Base-by-base conservation (phyloP, 2,113 vertebrate genomes). In the Pavo muticus region DNA sequence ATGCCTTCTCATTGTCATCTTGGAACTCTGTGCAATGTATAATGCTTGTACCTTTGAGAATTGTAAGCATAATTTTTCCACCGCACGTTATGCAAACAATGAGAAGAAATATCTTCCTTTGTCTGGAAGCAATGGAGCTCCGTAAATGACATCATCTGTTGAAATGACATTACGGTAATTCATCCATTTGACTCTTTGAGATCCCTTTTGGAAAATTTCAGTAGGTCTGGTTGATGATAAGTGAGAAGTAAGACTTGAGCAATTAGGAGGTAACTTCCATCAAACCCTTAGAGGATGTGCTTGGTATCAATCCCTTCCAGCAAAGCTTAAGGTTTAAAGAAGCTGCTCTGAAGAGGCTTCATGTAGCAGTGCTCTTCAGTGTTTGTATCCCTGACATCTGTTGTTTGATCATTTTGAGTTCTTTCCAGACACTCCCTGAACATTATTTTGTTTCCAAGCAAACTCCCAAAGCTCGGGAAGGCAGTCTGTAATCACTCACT, bases 111-210 rank as follows among this genome's bases (percentile, higher is more conserved):
- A 32, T 70, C 60, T 90, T 63, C 17, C 29, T 75, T 82, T 90
- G 47, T 65, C 54, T 72, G 44, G 32, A 85, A 85, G 44, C 54
- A 91, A 17, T 3, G 0, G 25, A 80, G 44, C 67, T 85, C 59
- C 72, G 42, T 40, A 94, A 75, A 69, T 76, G 86, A 23, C 29
- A 73, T 83, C 8, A 76, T 67, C 71, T 73, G 21, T 88, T 75
- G 93, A 79, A 59, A 12, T 80, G 79, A 40, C 25, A 88, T 83
- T 83, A 85, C 40, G 27, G 60, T 83, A 83, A 44, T 85, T 91
- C 57, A 52, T 84, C 45, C 27, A 7, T 63, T n/a, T 54, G 50
- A 63, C 17, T 37, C 70, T 69, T 59, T 45, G 29, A 79, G 44
- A 35, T 56, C 5, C 10, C 9, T 65, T 84, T 56, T 35, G 25